These are phyloP conservation scores for Siphonodentalium dalli DNA, from an alignment of 2,888 invertebrate species.

Conservation along the genomic window DNA sequence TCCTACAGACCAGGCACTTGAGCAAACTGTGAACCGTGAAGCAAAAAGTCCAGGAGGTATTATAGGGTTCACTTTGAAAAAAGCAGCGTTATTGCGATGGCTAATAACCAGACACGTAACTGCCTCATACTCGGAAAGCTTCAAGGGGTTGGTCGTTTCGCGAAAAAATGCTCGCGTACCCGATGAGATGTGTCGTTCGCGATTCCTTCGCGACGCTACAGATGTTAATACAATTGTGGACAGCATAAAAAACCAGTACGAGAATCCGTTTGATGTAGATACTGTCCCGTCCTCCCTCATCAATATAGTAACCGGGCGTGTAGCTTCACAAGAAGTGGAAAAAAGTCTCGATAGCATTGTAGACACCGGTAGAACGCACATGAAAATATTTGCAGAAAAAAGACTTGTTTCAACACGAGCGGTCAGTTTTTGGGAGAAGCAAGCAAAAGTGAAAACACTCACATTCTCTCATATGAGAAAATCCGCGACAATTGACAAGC, in stretches of 20 bases:
- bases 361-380: slow-evolving; percentile 1
- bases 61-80: slow-evolving; percentile 2
- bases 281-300: neutral
- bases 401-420: neutral
- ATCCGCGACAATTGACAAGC: slow-evolving; percentile 1
- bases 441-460: neutral
- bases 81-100: slow-evolving; percentile 9
- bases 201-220: neutral
- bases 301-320: slow-evolving; percentile 8
- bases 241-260: neutral
- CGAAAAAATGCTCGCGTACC: neutral
- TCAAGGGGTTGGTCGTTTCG: slow-evolving; percentile 1
- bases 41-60: slow-evolving; percentile 9
- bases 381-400: neutral
- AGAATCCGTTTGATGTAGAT: slow-evolving; percentile 10
- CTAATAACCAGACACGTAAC: slow-evolving; percentile 6
- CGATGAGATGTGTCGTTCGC: neutral
- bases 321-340: slow-evolving; percentile 9
- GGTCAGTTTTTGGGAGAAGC: slow-evolving; percentile 2
- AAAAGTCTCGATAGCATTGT: neutral
- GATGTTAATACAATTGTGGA: too few species aligned
- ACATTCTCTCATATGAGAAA: slow-evolving; percentile 13
- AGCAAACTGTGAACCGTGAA: slow-evolving; percentile 11
- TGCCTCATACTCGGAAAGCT: neutral
- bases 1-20: slow-evolving; percentile 12